phyloP scores from a whole-genome alignment of 2,113 vertebrate species.

The Halcyon malimbica region DNA sequence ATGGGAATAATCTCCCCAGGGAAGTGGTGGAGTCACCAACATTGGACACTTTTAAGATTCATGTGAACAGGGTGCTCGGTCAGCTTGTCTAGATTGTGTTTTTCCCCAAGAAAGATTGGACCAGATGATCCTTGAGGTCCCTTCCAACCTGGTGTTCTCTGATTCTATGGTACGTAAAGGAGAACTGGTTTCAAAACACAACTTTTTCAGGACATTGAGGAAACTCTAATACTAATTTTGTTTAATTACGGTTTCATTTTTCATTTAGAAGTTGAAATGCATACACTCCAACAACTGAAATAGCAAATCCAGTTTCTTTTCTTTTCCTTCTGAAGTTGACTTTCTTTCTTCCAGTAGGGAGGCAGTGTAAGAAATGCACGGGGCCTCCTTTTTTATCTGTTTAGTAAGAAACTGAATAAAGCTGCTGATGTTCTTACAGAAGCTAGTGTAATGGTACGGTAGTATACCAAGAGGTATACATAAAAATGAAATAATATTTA shows the following conservation, averaged over 20 bases:
- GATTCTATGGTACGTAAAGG: neutral
- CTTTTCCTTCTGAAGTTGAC: neutral
- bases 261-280: neutral
- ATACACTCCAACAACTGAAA: neutral
- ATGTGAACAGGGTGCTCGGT: neutral
- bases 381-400: neutral
- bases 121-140: neutral
- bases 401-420: neutral
- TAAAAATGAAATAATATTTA: neutral
- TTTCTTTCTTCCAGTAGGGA: neutral
- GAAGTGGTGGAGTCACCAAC: neutral
- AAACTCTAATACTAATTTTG: neutral
- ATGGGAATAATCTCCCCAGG: neutral
- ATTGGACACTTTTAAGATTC: too few species aligned
- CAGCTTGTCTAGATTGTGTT: neutral
- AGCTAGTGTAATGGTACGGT: neutral
- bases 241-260: neutral
- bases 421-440: neutral
- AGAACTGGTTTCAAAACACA: neutral
- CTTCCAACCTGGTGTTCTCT: neutral
- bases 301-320: neutral
- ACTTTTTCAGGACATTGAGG: neutral
- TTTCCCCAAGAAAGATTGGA: neutral
- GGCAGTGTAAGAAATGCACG: neutral
- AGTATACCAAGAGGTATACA: neutral